phyloP scores from a whole-genome alignment of 1,140 invertebrate genomes.

The Homalodisca vitripennis region DNA sequence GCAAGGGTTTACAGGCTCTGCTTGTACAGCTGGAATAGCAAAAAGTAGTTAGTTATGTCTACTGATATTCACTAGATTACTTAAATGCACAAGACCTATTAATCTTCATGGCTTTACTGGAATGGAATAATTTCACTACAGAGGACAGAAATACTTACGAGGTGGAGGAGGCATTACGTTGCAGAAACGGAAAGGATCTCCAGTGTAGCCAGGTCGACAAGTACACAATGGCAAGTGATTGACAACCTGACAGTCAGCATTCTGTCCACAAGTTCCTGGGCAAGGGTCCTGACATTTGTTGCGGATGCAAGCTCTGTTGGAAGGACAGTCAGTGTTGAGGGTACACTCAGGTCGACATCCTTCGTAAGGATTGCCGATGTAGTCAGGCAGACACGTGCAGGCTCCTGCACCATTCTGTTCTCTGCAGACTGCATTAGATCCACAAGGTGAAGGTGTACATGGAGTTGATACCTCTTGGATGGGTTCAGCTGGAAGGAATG shows the following conservation, averaged over 20 bases:
- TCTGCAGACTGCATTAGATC: constrained; percentile 70
- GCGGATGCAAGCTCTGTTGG: constrained; percentile 65
- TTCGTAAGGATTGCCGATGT: constrained; percentile 70
- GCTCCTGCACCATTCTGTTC: constrained; percentile 63
- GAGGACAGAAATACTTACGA: too few species aligned
- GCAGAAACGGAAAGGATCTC: constrained; percentile 67
- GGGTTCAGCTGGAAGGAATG: constrained; percentile 37
- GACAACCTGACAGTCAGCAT: constrained; percentile 56
- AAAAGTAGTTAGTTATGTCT: not conserved
- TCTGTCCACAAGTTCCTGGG: constrained; percentile 66
- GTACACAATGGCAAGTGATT: constrained; percentile 70
- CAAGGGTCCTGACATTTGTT: constrained; percentile 77
- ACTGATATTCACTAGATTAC: too few species aligned
- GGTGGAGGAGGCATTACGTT: constrained; percentile 48
- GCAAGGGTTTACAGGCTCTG: constrained; percentile 55
- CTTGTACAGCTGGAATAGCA: constrained; percentile 22
- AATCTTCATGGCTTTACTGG: not conserved
- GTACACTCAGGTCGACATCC: constrained; percentile 72
- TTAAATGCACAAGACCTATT: not conserved
- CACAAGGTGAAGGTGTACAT: constrained; percentile 71
- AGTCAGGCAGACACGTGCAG: constrained; percentile 66
- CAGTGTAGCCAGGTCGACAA: constrained; percentile 66
- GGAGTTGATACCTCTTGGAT: constrained; percentile 50
- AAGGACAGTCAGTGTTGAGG: constrained; percentile 66
- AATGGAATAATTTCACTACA: not conserved